A percentile compares a stretch with the other conserved stretches of the same genome.
Evolutionary conservation across 2,797 vertebrate species (phyloP).

Genomic region (Sandelia bainsii): DNA sequence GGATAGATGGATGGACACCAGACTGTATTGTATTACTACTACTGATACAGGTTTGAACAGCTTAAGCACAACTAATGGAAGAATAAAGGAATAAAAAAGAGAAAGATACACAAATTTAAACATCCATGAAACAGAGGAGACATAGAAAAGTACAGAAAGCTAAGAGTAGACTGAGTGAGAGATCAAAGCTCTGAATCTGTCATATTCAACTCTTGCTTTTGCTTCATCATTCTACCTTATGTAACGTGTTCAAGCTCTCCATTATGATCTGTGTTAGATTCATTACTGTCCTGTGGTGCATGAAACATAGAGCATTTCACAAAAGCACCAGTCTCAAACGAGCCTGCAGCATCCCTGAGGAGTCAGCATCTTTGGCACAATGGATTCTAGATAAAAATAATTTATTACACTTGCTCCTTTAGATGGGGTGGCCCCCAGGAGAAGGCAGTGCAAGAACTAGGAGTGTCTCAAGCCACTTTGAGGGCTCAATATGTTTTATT

Average conservation of each 20-base stretch:
- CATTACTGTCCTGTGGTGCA: slow-evolving; percentile 45
- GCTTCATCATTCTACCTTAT: slow-evolving; percentile 12
- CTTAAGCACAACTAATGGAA: background rate
- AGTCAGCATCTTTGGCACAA: slow-evolving; percentile 66
- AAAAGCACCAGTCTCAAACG: slow-evolving; percentile 50
- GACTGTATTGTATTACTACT: background rate
- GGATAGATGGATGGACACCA: background rate
- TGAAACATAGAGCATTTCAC: slow-evolving; percentile 41
- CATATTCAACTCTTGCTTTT: background rate
- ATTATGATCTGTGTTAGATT: slow-evolving; percentile 46
- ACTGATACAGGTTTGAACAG: background rate
- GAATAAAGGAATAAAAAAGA: background rate
- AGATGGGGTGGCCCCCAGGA: slow-evolving; percentile 49
- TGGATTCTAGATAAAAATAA: slow-evolving; percentile 77
- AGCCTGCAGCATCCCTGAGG: slow-evolving; percentile 53
- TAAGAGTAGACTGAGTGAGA: background rate
- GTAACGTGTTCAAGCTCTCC: slow-evolving; percentile 23
- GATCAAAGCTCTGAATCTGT: slow-evolving; percentile 14
- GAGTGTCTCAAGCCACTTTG: slow-evolving; percentile 39
- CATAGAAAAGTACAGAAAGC: background rate
- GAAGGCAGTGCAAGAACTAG: slow-evolving; percentile 25
- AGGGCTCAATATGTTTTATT: slow-evolving; percentile 68
- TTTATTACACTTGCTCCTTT: slow-evolving; percentile 69
- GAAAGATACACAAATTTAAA: background rate
- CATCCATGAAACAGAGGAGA: background rate